Base-by-base conservation (phyloP, 2,113 vertebrate genomes). In the Phyllopteryx taeniolatus region DNA sequence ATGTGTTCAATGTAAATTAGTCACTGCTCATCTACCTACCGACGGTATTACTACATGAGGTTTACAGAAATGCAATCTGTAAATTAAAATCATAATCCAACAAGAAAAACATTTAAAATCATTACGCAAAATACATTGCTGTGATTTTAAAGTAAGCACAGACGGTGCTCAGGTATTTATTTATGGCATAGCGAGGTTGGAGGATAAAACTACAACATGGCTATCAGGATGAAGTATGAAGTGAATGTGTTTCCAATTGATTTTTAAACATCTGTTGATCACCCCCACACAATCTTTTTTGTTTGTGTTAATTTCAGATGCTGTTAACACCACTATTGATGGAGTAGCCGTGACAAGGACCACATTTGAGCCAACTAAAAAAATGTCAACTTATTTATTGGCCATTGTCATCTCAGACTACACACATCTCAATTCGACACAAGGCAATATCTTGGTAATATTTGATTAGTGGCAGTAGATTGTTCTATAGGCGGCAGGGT, bases 351-450 rank as follows among this genome's bases (percentile, higher is more conserved):
- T 95, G 89, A 87, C 0, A 0, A 0, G 80, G 77, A 96, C 94
- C 0, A 56, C 19, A 5, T 98, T 96, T 20, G 0, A 91, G 0
- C 79, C 89, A 46, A 96, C 95, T 0, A 82, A 91, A 62, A 93
- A 33, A 44, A 98, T 98, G 96, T 98, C 96, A 60, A 95, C 95
- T 0, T 98, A 98, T 80, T 87, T 98, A 33, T 81, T 98, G 82
- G 96, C 95, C 62, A 93, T 95, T 73, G 91, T 96, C 0, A 86
- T 98, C 79, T 94, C 92, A 33, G 86, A 96, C 84, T 98, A 94
- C 59, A 0, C 0, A 0, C 0, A 0, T 0, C 2, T 90, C 62
- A 0, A 19, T 0, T 0, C 0, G 0, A 0, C 0, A 0, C 0
- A 81, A 0, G 6, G 17, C 0, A 0, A 7, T 0, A 74, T 79